Evolutionary conservation across 2,113 vertebrate species (phyloP).

Genomic region (Willisornis vidua): DNA sequence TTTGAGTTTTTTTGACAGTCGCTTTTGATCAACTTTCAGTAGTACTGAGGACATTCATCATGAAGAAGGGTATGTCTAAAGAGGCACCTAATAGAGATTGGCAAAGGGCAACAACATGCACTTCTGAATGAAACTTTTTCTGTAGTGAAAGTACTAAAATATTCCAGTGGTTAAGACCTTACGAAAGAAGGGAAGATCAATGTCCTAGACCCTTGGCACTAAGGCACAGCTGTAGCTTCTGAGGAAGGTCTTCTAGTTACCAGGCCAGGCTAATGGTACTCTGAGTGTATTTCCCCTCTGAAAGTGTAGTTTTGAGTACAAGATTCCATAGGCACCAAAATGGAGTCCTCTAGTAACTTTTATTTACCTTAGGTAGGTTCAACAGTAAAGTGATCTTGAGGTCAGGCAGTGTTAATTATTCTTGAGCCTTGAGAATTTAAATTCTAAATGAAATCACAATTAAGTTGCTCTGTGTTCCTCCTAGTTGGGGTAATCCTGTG

Average conservation of each 20-base stretch:
- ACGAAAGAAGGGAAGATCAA: neutral
- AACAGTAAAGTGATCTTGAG: neutral
- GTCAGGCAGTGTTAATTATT: neutral
- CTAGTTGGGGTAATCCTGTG: neutral
- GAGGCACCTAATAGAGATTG: neutral
- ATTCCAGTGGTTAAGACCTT: neutral
- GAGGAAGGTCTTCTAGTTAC: neutral
- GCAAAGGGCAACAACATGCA: neutral
- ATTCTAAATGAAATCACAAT: neutral
- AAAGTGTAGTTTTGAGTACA: neutral
- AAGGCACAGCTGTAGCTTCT: neutral
- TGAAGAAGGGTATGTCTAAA: neutral
- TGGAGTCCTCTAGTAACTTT: neutral
- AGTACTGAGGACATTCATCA: neutral
- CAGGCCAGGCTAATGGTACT: neutral
- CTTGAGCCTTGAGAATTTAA: neutral
- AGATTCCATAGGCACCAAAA: neutral
- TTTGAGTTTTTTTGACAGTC: neutral
- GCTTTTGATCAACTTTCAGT: neutral
- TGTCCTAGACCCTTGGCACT: neutral
- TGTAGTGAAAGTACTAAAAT: neutral
- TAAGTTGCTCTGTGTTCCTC: neutral
- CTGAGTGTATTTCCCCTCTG: neutral
- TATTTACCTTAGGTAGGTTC: neutral
- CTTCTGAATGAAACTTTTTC: neutral